A percentile compares a stretch with the other conserved stretches of the same genome.
phyloP scores from a whole-genome alignment of 2,113 vertebrate species.

The Castor canadensis region DNA sequence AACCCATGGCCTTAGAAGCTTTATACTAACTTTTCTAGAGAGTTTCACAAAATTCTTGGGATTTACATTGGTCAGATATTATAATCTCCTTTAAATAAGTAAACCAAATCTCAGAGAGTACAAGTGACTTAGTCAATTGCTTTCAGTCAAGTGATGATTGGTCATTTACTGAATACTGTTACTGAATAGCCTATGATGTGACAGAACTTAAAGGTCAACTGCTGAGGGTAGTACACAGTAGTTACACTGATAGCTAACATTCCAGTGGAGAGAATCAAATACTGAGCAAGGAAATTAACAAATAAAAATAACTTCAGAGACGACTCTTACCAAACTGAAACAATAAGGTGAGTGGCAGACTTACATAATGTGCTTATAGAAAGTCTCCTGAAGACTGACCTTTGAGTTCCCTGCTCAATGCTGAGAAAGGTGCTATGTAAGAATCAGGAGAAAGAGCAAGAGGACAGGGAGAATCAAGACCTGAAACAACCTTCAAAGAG shows the following conservation, averaged over 20 bases:
- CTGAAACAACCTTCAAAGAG: background rate
- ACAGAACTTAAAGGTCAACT: background rate
- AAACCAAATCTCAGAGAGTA: background rate
- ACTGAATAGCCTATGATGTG: background rate
- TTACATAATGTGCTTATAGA: background rate
- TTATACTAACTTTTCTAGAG: background rate
- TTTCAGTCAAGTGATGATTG: background rate
- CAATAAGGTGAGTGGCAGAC: background rate
- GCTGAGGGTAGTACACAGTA: fast-evolving
- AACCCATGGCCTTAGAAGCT: background rate
- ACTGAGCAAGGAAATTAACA: background rate
- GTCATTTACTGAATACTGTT: background rate
- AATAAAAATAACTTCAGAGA: background rate
- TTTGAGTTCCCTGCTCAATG: background rate
- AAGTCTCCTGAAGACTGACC: background rate
- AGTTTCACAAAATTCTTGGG: background rate
- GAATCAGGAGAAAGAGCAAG: background rate
- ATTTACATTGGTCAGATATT: background rate
- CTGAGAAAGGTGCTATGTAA: background rate
- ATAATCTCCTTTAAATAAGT: background rate
- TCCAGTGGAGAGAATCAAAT: background rate
- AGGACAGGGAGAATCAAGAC: background rate
- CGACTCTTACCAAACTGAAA: background rate
- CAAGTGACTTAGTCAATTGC: background rate
- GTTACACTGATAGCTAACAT: background rate